Base-by-base conservation (phyloP, 2,113 vertebrate genomes). In the Notiomystis cincta region DNA sequence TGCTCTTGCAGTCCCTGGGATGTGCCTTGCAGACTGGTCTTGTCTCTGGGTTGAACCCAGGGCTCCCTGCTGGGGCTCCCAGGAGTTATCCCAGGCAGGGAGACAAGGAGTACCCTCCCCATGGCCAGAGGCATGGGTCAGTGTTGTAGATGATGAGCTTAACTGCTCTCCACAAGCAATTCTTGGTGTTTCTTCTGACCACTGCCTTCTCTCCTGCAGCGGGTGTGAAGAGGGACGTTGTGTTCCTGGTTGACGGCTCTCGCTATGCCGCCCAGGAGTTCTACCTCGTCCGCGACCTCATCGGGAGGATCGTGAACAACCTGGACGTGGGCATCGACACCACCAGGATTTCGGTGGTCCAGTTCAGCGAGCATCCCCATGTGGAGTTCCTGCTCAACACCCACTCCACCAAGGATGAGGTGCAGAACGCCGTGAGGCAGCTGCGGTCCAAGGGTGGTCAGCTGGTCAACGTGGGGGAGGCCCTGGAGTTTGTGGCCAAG, bases 241-340 rank as follows among this genome's bases (percentile, higher is more conserved):
- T 99, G 20, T 99, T 99, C 96, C 98, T 99, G 60, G 97, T 99
- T 27, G 99, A 99, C 2, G 99, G 99, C 38, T 98, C 99, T 45
- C 98, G 98, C 51, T 96, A 93, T 0, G 97, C 98, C 0, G 94
- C 95, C 14, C 96, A 95, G 22, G 98, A 99, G 64, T 99, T 99
- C 73, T 93, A 96, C 90, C 93, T 98, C 31, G 67, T 99, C 58
- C 98, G 98, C 1, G 94, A 98, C 16, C 98, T 99, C 97, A 98
- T 99, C 6, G 96, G 92, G 90, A 98, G 97, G 94, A 97, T 99
- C 28, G 98, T 99, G 19, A 98, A 98, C 9, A 98, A 95, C 71
- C 87, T 99, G 94, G 99, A 99, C 1, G 98, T 99, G 71, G 99
- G 98, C 87, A 92, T 99, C 6, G 98, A 99, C 73, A 97, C 96